Evolutionary conservation across 2,797 vertebrate species (phyloP), one percentile per base, ranked within the genome.

Genomic region (Falco columbarius): DNA sequence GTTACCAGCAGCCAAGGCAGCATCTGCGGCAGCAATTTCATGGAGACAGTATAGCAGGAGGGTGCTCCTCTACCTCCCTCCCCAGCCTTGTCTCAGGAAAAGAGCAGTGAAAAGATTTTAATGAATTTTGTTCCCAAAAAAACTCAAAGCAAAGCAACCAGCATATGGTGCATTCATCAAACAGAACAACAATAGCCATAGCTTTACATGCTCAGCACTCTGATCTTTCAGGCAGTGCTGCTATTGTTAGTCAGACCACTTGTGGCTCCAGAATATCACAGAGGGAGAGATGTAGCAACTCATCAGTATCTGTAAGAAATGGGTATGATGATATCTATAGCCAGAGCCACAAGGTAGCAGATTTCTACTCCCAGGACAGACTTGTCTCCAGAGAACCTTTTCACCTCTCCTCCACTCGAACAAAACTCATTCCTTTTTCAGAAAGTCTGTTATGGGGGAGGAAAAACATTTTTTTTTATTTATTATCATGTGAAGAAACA

Each of bases 1-100:
- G 62, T 72, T 59, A 86, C 82, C 76, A 76, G 79, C 75, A 95
- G 96, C 94, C 94, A 96, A 96, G 81, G 42, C 83, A 89, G 92
- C 95, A 96, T 96, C 93, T 96, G 89, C 0, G 0, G 47, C 81
- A 86, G 76, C 66, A 93, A 73, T 93, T 95, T 89, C 66, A 72
- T 8, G 9, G 46, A 93, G 58, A 81, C 47, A 34, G 27, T n/a
- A 70, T 3, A 81, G 67, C 17, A 2, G n/a, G 36, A 89, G 13
- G 49, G 52, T 59, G n/a, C 32, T 93, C 46, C 36, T 80, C 86
- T 62, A 55, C 40, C 47, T 84, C 83, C n/a, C 42, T 81, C 51
- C 34, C 51, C 58, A 92, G 46, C 32, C 55, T 79, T 55, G 30
- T 88, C 82, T 76, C 21, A 3, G 27, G 27, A 77, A 90, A 76